Conservation (phyloP, 2,113 vertebrate genomes). For the Vicugna pacos region DNA sequence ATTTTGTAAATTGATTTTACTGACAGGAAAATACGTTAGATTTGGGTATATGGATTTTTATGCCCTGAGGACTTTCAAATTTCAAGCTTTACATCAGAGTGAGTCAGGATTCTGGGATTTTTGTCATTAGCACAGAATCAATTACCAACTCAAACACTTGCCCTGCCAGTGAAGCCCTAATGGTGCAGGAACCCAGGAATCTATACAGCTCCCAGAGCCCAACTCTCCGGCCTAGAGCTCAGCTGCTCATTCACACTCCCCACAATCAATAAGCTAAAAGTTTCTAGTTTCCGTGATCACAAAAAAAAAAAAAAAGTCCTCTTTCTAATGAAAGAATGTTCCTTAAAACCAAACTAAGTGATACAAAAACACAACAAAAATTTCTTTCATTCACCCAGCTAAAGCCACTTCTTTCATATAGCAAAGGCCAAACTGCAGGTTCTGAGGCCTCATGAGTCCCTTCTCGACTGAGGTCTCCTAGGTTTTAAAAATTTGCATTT, state of each 20-base stretch:
- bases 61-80: neutral
- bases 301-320: neutral
- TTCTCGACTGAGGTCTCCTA: neutral
- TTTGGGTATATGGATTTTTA: neutral
- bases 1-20: neutral
- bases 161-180: neutral
- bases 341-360: neutral
- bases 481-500: neutral
- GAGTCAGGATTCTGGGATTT: neutral
- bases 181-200: neutral
- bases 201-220: conserved; percentile 28
- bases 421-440: neutral
- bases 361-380: neutral
- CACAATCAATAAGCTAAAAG: conserved; percentile 24
- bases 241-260: conserved; percentile 28
- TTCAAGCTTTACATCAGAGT: neutral
- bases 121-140: neutral
- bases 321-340: conserved; percentile 27
- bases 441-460: neutral
- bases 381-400: neutral
- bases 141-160: neutral
- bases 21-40: conserved; percentile 11
- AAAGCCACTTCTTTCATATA: neutral
- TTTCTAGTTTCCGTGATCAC: conserved; percentile 31
- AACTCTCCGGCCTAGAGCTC: neutral